These are phyloP conservation scores for Aurelia coerulea DNA, from an alignment of 30 jellyfish, hydroid and myxozoan genomes.

Conservation along the genomic window DNA sequence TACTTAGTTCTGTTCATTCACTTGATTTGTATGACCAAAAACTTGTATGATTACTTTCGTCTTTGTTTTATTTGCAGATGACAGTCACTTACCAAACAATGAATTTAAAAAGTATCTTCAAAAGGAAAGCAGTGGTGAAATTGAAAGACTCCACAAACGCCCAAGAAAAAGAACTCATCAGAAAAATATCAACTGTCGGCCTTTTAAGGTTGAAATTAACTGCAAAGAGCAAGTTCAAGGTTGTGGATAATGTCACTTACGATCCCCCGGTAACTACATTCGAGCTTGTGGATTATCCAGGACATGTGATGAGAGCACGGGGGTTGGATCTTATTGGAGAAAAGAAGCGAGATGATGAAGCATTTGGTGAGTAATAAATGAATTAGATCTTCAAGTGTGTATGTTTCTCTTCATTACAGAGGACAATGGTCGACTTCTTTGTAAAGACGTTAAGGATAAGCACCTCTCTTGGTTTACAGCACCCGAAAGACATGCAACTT, in stretches of 20 bases:
- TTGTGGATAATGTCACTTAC: slow-evolving; percentile 31
- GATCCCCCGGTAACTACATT: slow-evolving; percentile 44
- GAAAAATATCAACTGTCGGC: slow-evolving; percentile 64
- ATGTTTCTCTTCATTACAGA: too few species aligned
- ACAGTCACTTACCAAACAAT: neutral
- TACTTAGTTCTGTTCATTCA: too few species aligned
- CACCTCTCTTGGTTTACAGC: too few species aligned
- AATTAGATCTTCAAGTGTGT: too few species aligned
- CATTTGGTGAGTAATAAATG: slow-evolving; percentile 28
- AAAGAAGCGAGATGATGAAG: slow-evolving; percentile 50
- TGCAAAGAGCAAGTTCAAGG: slow-evolving; percentile 57
- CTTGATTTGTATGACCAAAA: too few species aligned
- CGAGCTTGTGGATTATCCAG: slow-evolving; percentile 67
- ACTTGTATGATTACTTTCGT: too few species aligned
- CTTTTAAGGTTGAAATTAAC: slow-evolving; percentile 39
- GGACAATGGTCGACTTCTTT: too few species aligned
- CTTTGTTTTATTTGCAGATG: too few species aligned
- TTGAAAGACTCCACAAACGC: slow-evolving; percentile 52
- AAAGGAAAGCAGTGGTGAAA: slow-evolving; percentile 28
- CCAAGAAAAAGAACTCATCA: slow-evolving; percentile 46
- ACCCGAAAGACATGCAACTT: too few species aligned
- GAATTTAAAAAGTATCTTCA: slow-evolving; percentile 28
- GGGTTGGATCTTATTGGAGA: slow-evolving; percentile 59
- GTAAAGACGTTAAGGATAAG: too few species aligned
- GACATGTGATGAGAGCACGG: slow-evolving; percentile 70